These are phyloP conservation scores for Tipula unca DNA, from an alignment of 2,888 invertebrate species.

Conservation along the genomic window DNA sequence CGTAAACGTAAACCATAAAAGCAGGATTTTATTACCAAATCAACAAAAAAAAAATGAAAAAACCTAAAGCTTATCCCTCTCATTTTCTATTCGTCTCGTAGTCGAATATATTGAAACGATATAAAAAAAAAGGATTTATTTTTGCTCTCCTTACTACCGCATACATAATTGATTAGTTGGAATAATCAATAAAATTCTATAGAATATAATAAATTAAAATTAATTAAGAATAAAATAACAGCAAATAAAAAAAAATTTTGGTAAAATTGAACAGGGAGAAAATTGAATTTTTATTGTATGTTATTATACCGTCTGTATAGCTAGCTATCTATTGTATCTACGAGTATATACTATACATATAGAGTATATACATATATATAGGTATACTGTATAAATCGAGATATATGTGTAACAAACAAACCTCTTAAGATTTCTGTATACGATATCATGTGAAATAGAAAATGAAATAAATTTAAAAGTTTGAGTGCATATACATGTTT, in stretches of 20 bases:
- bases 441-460: not conserved
- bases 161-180: conserved; percentile 2
- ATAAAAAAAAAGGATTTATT: not conserved
- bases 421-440: not conserved
- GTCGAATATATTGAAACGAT: not conserved
- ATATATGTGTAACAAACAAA: not conserved
- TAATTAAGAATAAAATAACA: not conserved
- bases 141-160: not conserved
- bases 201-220: not conserved
- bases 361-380: not conserved
- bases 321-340: not conserved
- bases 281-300: not conserved
- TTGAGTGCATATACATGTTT: not conserved
- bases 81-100: not conserved
- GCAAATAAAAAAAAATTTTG: not conserved
- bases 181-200: not conserved
- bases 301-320: not conserved
- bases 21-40: not conserved
- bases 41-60: not conserved
- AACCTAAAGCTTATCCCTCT: not conserved
- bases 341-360: not conserved
- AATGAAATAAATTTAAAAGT: not conserved
- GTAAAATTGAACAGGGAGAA: not conserved
- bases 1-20: not conserved
- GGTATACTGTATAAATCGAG: not conserved